Evolutionary conservation across 2,888 invertebrate genomes (phyloP).

Genomic region (Amphiduros pacificus): DNA sequence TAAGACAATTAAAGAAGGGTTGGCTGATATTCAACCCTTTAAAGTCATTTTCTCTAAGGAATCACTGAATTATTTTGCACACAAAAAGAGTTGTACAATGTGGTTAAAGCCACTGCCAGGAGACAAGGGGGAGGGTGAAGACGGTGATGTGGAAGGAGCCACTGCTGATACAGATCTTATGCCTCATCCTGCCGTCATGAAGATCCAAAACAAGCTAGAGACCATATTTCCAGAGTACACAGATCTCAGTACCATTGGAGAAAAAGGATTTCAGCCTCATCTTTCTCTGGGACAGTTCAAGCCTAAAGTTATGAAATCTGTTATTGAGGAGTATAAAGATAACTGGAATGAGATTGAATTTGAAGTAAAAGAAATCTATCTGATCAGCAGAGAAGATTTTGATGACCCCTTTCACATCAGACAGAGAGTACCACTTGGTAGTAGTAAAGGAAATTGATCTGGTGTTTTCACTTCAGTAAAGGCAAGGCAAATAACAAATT

Average conservation of each 20-base stretch:
- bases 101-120: constrained; percentile 18
- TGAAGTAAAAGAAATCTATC: constrained; percentile 9
- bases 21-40: constrained; percentile 7
- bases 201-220: constrained; percentile 8
- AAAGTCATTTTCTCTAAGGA: constrained; percentile 17
- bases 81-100: constrained; percentile 19
- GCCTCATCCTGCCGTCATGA: neutral
- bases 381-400: constrained; percentile 15
- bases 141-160: neutral
- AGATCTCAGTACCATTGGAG: neutral
- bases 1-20: neutral
- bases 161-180: neutral
- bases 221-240: neutral
- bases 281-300: constrained; percentile 18
- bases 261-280: constrained; percentile 12
- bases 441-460: neutral
- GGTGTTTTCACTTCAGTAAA: too few species aligned
- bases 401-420: constrained; percentile 11
- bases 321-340: neutral
- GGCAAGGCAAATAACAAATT: too few species aligned
- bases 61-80: constrained; percentile 21
- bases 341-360: constrained; percentile 16
- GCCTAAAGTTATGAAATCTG: neutral
- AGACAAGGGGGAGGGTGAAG: neutral
- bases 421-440: constrained; percentile 1